phyloP scores from a whole-genome alignment of 1,140 invertebrate genomes.

The Oedothorax gibbosus region DNA sequence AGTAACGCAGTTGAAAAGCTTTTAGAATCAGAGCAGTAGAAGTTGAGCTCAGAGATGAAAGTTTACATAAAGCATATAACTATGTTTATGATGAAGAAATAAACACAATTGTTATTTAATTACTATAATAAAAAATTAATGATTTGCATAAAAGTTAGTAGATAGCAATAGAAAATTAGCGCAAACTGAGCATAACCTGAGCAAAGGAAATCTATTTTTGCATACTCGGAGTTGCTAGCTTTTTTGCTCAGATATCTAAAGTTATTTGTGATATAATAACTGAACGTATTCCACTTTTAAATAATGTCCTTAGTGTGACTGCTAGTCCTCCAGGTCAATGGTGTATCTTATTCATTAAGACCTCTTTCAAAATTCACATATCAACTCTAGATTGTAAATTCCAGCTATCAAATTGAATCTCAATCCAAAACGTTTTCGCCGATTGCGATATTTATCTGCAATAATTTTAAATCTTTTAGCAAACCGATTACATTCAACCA shows the following conservation, averaged over 20 bases:
- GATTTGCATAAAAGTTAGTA: not conserved
- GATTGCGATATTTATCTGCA: too few relatives aligned
- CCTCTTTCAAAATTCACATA: too few relatives aligned
- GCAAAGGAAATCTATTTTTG: not conserved
- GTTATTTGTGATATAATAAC: too few relatives aligned
- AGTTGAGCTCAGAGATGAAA: not conserved
- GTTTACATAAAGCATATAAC: not conserved
- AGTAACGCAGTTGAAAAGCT: not conserved
- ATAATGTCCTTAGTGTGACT: not conserved
- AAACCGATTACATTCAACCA: too few relatives aligned
- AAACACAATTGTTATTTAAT: not conserved
- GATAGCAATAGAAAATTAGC: not conserved
- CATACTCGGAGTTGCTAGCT: not conserved
- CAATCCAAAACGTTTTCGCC: too few relatives aligned
- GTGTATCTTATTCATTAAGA: not conserved
- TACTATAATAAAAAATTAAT: not conserved
- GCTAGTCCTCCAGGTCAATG: not conserved
- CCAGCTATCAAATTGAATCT: too few relatives aligned
- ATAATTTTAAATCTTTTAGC: too few relatives aligned
- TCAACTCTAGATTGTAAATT: too few relatives aligned
- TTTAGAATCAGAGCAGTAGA: not conserved
- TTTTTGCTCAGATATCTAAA: too few relatives aligned
- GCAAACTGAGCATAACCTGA: not conserved
- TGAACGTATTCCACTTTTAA: too few relatives aligned
- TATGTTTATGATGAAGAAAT: not conserved